Evolutionary conservation across 2,888 invertebrate genomes (phyloP).

Genomic region (Halictus ligatus): DNA sequence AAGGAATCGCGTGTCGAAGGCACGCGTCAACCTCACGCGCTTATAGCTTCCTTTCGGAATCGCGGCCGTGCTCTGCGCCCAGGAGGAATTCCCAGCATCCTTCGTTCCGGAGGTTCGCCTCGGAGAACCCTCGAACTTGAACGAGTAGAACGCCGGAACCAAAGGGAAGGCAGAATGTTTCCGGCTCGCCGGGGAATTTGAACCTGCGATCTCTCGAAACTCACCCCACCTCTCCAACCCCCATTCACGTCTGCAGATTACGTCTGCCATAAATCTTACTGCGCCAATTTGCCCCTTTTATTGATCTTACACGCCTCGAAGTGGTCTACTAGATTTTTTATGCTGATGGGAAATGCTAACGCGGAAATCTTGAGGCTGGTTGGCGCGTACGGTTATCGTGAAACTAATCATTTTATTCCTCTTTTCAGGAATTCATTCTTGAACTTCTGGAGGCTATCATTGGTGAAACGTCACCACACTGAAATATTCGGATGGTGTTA

Average conservation of each 20-base stretch:
- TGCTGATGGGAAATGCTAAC: neutral
- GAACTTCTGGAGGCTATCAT: no score
- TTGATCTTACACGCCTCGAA: neutral
- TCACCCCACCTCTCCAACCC: neutral
- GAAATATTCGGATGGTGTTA: no score
- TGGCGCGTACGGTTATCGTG: no score
- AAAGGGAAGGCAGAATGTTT: conserved; percentile 51
- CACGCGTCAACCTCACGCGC: conserved; percentile 1
- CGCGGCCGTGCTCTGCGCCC: neutral
- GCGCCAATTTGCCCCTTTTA: neutral
- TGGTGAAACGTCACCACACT: no score
- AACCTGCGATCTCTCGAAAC: conserved; percentile 50
- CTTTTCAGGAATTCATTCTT: no score
- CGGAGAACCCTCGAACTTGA: conserved; percentile 51
- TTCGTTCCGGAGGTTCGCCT: conserved; percentile 32
- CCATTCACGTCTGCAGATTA: neutral
- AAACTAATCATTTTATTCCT: no score
- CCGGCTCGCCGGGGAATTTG: conserved; percentile 61
- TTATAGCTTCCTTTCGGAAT: neutral
- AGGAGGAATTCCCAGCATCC: conserved; percentile 65
- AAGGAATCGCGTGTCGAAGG: neutral
- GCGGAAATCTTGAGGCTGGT: neutral
- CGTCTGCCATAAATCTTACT: neutral
- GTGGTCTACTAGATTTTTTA: neutral
- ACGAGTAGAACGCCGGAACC: conserved; percentile 20